Conservation (phyloP, 2,113 vertebrate species). For the Corynorhinus townsendii region DNA sequence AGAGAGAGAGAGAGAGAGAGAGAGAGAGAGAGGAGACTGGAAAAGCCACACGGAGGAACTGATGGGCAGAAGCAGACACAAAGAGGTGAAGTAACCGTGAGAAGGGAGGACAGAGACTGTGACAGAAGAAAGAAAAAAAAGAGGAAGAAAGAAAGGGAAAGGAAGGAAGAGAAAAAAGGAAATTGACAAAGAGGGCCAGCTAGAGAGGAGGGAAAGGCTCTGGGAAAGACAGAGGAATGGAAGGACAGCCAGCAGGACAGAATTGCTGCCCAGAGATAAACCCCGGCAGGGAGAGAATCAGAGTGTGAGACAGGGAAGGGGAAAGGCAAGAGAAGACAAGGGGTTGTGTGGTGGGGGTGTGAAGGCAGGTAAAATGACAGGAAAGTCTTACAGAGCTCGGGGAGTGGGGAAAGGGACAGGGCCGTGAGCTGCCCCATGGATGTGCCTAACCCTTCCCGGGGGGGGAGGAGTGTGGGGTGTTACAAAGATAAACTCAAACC, state of each 20-base stretch:
- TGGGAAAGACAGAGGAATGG: neutral
- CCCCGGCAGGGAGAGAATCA: neutral
- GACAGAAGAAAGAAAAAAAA: neutral
- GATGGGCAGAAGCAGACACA: neutral
- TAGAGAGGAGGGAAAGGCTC: neutral
- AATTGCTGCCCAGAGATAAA: neutral
- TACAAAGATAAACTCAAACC: neutral
- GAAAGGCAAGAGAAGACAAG: neutral
- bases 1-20: neutral
- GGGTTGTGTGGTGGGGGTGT: no score
- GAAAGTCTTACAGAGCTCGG: rapidly evolving
- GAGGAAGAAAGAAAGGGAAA: neutral
- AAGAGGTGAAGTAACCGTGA: neutral
- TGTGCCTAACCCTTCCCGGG: neutral
- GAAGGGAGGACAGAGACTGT: neutral
- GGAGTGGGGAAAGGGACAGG: neutral
- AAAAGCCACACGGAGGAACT: neutral
- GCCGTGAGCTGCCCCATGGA: neutral
- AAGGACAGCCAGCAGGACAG: neutral
- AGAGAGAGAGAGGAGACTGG: neutral
- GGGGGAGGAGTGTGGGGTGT: no score
- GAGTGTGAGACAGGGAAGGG: neutral
- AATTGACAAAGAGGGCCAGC: neutral
- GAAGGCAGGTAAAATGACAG: neutral
- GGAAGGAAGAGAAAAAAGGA: neutral